Evolutionary conservation across 2,888 invertebrate species (phyloP).

Genomic region (Keiferia lycopersicella): DNA sequence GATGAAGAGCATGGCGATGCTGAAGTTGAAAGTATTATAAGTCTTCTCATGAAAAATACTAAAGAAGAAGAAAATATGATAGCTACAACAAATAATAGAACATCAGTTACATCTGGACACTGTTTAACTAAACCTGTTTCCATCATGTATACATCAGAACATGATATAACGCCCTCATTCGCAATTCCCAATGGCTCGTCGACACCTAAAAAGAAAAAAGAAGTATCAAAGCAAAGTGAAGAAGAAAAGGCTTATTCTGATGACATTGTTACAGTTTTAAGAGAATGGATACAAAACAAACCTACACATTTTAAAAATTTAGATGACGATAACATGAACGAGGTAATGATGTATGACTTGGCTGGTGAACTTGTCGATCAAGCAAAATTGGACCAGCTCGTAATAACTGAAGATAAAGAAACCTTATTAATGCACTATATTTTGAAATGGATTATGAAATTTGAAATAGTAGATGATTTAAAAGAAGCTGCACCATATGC

Average conservation of each 20-base stretch:
- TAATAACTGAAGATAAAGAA: constrained; percentile 39
- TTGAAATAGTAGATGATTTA: constrained; percentile 44
- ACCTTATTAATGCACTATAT: constrained; percentile 42
- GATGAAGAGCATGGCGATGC: constrained; percentile 31
- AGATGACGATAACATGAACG: constrained; percentile 46
- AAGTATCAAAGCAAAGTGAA: constrained; percentile 40
- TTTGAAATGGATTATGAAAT: constrained; percentile 50
- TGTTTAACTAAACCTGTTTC: constrained; percentile 37
- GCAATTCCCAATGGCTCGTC: constrained; percentile 41
- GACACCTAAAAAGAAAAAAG: constrained; percentile 43
- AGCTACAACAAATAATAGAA: constrained; percentile 22
- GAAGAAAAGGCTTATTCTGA: constrained; percentile 46
- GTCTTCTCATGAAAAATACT: constrained; percentile 22
- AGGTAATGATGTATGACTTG: constrained; percentile 49
- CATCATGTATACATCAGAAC: constrained; percentile 44
- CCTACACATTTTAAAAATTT: constrained; percentile 41
- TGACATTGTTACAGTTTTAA: constrained; percentile 40
- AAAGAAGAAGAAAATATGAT: constrained; percentile 28
- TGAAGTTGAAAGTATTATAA: constrained; percentile 33
- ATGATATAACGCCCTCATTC: constrained; percentile 30
- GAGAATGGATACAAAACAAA: constrained; percentile 49
- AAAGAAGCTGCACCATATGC: constrained; percentile 43
- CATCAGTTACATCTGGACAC: constrained; percentile 17
- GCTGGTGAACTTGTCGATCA: constrained; percentile 51
- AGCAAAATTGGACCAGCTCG: constrained; percentile 45